Evolutionary conservation across 2,113 vertebrate genomes (phyloP).

Genomic region (Mesocricetus auratus): DNA sequence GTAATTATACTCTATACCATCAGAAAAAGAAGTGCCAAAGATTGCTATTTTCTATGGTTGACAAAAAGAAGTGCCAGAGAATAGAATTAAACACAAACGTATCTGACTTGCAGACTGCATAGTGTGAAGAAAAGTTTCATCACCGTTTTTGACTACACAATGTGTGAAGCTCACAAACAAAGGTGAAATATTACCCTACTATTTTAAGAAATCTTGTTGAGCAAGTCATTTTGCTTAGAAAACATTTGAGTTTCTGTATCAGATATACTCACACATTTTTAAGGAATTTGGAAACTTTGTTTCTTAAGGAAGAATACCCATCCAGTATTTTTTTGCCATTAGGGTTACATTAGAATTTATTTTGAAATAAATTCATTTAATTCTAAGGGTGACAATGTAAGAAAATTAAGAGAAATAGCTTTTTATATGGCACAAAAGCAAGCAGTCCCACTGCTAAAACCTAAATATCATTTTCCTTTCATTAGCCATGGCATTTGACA

Average conservation of each 20-base stretch:
- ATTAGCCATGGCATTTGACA: not conserved
- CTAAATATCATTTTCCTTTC: not conserved
- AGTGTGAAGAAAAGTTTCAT: conserved; percentile 53
- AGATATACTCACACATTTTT: conserved; percentile 30
- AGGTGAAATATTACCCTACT: conserved; percentile 57
- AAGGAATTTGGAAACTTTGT: not conserved
- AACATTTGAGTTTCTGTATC: conserved; percentile 7
- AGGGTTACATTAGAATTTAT: not conserved
- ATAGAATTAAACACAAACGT: conserved; percentile 39
- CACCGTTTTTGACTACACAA: conserved; percentile 31
- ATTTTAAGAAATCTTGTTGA: conserved; percentile 56
- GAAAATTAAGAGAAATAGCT: not conserved
- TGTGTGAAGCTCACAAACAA: conserved; percentile 56
- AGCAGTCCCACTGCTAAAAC: not conserved
- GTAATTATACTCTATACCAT: not conserved
- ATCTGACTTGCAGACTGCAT: conserved; percentile 29
- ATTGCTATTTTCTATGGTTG: conserved; percentile 32
- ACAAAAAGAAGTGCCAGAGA: conserved; percentile 27
- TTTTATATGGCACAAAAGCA: not conserved
- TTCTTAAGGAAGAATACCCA: not conserved
- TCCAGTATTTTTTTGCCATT: not conserved
- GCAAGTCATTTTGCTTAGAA: conserved; percentile 20
- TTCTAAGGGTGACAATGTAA: not conserved
- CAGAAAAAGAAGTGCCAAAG: not conserved
- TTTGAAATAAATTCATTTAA: not conserved